Conservation (phyloP, 1,140 invertebrate genomes). For the Ephestia elutella region DNA sequence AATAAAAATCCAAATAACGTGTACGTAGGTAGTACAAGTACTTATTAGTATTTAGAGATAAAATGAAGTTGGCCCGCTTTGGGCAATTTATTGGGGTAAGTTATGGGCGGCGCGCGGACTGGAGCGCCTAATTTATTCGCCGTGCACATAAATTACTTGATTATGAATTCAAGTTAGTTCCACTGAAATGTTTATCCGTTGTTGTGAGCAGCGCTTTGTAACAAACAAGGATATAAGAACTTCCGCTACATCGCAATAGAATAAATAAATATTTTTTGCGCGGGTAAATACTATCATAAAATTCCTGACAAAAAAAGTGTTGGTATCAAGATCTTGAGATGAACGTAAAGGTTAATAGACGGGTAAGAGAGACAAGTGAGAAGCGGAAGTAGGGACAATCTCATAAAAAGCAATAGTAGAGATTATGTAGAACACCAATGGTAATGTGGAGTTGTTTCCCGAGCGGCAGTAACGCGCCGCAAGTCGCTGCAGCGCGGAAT, state of each 20-base stretch:
- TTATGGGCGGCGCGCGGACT: conserved; percentile 69
- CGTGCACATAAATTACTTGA: conserved; percentile 74
- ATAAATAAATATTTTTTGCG: conserved; percentile 5
- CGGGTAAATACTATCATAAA: not conserved
- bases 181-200: conserved; percentile 68
- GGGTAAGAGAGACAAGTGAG: conserved; percentile 29
- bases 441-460: conserved; percentile 61
- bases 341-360: conserved; percentile 22
- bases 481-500: conserved; percentile 71
- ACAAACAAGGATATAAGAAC: conserved; percentile 59
- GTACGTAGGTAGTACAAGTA: conserved; percentile 58
- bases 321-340: not conserved
- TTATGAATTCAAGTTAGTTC: conserved; percentile 73
- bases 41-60: conserved; percentile 72
- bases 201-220: conserved; percentile 64
- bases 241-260: not conserved
- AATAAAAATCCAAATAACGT: conserved; percentile 47
- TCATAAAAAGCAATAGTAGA: conserved; percentile 63
- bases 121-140: conserved; percentile 71
- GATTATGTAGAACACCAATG: conserved; percentile 62
- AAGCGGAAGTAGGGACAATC: conserved; percentile 44
- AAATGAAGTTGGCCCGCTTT: conserved; percentile 72
- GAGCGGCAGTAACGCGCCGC: conserved; percentile 58
- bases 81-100: conserved; percentile 72
- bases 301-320: not conserved